Evolutionary conservation across 2,113 vertebrate genomes (phyloP).

Genomic region (Petromus typicus): DNA sequence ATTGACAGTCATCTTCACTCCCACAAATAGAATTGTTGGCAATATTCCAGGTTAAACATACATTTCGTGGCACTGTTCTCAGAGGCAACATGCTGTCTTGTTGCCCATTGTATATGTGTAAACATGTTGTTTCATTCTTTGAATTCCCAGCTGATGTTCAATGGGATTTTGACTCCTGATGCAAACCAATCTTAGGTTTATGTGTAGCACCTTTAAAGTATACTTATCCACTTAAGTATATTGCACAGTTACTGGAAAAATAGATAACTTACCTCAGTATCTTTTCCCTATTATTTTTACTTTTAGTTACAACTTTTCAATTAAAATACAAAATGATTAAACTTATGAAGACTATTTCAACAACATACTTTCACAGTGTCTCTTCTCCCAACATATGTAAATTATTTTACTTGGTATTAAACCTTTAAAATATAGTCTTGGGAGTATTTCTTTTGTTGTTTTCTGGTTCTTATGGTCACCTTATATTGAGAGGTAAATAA

Average conservation of each 20-base stretch:
- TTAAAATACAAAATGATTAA: background rate
- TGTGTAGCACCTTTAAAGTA: background rate
- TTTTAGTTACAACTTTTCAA: constrained; percentile 25
- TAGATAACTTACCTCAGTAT: background rate
- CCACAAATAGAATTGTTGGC: constrained; percentile 45
- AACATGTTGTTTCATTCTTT: constrained; percentile 45
- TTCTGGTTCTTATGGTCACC: background rate
- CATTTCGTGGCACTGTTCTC: constrained; percentile 43
- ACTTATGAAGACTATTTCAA: constrained; percentile 14
- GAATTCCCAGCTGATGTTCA: constrained; percentile 52
- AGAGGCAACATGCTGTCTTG: constrained; percentile 43
- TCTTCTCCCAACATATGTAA: background rate
- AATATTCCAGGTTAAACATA: constrained; percentile 52
- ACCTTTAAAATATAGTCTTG: background rate
- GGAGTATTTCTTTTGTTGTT: background rate
- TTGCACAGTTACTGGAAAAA: constrained; percentile 8
- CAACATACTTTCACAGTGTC: background rate
- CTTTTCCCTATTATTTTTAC: background rate
- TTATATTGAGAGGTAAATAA: background rate
- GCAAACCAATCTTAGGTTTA: constrained; percentile 32
- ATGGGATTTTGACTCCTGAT: constrained; percentile 4
- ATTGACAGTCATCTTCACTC: constrained; percentile 45
- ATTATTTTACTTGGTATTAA: background rate
- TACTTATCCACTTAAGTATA: background rate
- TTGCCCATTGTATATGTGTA: constrained; percentile 56